phyloP scores from a whole-genome alignment of 1,140 invertebrate species.

The Akabosia matsudoensis region DNA sequence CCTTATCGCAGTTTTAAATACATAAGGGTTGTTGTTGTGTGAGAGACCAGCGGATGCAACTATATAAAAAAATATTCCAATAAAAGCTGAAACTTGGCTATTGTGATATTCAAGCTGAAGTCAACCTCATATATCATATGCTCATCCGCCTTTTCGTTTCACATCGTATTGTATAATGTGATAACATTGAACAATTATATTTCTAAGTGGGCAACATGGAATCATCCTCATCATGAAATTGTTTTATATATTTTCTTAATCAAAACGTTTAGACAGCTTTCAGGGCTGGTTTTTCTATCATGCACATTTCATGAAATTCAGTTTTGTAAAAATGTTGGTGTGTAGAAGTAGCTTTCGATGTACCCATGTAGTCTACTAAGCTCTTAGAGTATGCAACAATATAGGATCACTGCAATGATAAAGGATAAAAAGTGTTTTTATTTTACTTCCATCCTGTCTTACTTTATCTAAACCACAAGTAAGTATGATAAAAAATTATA shows the following conservation, averaged over 20 bases:
- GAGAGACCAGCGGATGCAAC: no score
- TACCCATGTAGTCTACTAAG: background rate
- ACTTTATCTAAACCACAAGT: background rate
- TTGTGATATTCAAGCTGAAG: no score
- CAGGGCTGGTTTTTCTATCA: background rate
- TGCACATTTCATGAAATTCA: slow-evolving; percentile 2
- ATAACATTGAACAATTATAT: no score
- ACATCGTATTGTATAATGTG: no score
- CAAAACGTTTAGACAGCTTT: background rate
- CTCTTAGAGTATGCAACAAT: background rate
- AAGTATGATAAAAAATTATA: slow-evolving; percentile 16
- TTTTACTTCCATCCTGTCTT: slow-evolving; percentile 15
- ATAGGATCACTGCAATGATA: background rate
- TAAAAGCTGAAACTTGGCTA: no score
- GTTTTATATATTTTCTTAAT: background rate
- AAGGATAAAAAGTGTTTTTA: background rate
- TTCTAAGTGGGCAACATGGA: background rate
- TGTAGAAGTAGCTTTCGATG: no score
- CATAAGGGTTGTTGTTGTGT: no score
- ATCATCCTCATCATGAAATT: background rate
- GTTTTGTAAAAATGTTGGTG: no score
- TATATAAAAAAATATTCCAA: no score
- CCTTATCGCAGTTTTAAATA: no score
- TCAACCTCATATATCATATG: no score
- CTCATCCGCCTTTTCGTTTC: no score